These are phyloP conservation scores for Hydropsyche betteni DNA, from an alignment of 2,888 invertebrate genomes.

Conservation along the genomic window DNA sequence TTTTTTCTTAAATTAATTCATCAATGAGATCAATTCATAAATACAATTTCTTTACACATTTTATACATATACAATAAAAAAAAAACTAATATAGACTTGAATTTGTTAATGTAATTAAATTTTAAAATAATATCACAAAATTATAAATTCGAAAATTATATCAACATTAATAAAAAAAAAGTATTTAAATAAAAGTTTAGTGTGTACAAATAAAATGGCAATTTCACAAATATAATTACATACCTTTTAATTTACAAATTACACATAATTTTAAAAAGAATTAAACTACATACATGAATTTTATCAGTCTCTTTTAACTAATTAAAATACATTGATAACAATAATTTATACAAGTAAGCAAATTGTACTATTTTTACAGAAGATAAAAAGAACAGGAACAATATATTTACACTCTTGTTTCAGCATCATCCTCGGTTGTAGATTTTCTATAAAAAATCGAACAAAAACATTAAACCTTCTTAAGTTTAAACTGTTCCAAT, in stretches of 20 bases:
- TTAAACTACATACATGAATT: slow-evolving; percentile 16
- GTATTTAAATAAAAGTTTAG: neutral
- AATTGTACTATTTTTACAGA: slow-evolving; percentile 23
- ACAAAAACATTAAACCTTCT: slow-evolving; percentile 8
- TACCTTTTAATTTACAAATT: slow-evolving; percentile 1
- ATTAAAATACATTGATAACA: slow-evolving; percentile 20
- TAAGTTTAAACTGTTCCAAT: slow-evolving; percentile 13
- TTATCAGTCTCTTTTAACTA: slow-evolving; percentile 27
- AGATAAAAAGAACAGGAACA: slow-evolving; percentile 24
- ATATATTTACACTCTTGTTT: slow-evolving; percentile 61
- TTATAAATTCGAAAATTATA: neutral
- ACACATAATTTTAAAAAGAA: neutral
- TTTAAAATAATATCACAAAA: neutral
- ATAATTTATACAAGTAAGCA: slow-evolving; percentile 2
- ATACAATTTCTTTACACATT: neutral
- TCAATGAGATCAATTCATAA: neutral
- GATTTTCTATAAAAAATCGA: slow-evolving; percentile 61
- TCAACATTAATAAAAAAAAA: neutral
- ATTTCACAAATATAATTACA: slow-evolving; percentile 6
- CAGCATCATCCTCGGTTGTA: slow-evolving; percentile 67
- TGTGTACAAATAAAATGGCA: neutral
- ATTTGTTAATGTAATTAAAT: neutral
- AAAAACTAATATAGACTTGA: neutral
- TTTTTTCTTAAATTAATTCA: slow-evolving; percentile 1
- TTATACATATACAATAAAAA: neutral